Evolutionary conservation across 2,888 invertebrate species (phyloP).

Genomic region (Aplocera efformata): DNA sequence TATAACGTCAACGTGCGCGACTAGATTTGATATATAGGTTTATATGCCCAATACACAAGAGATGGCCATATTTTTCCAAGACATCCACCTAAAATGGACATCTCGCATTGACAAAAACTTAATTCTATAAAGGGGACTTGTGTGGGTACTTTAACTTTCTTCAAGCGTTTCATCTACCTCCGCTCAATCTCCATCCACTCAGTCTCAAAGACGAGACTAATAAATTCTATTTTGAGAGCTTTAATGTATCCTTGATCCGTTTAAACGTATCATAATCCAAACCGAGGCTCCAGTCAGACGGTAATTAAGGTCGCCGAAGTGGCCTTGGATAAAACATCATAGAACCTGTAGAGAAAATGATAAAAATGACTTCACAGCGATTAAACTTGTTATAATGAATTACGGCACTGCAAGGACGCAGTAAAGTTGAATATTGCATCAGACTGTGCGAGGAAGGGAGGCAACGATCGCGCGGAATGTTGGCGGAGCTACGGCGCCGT

Average conservation of each 20-base stretch:
- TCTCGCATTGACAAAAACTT: conserved; percentile 5
- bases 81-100: conserved; percentile 15
- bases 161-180: conserved; percentile 8
- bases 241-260: conserved; percentile 33
- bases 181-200: conserved; percentile 9
- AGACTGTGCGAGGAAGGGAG: conserved; percentile 67
- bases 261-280: conserved; percentile 45
- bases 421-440: conserved; percentile 80
- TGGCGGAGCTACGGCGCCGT: conserved; percentile 38
- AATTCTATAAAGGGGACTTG: conserved; percentile 9
- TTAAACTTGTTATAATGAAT: conserved; percentile 77
- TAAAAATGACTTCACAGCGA: conserved; percentile 65
- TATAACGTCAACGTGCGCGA: conserved; percentile 58
- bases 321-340: conserved; percentile 62
- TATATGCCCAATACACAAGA: conserved; percentile 43
- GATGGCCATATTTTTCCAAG: conserved; percentile 10
- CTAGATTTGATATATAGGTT: conserved; percentile 37
- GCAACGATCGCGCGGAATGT: conserved; percentile 76
- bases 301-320: conserved; percentile 64
- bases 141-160: conserved; percentile 9
- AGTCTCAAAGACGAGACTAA: conserved; percentile 14
- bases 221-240: conserved; percentile 24
- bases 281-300: conserved; percentile 48
- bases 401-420: conserved; percentile 81
- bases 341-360: conserved; percentile 64